Percentiles rank a stretch among this genome's conserved stretches.
Conservation (phyloP, 1,140 invertebrate species). For the Lithobius niger region DNA sequence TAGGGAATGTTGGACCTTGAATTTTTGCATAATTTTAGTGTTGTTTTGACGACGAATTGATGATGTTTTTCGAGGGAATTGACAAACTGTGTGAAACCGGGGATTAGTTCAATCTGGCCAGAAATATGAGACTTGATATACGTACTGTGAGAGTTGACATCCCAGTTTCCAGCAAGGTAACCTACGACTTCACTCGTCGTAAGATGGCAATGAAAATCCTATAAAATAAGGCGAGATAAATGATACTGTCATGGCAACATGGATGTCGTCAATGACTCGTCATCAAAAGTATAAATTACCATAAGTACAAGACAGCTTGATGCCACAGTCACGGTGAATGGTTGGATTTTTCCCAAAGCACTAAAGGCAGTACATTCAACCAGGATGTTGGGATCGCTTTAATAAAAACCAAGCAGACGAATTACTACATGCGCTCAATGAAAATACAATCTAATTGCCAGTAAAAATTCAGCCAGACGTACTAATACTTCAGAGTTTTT, state of each 20-base stretch:
- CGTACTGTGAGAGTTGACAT: constrained; percentile 83
- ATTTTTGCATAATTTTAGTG: neutral
- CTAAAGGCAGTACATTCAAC: constrained; percentile 78
- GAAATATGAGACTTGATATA: too few species aligned
- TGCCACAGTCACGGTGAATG: constrained; percentile 74
- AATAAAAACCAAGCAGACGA: too few species aligned
- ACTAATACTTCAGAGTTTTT: too few species aligned
- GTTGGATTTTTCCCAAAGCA: constrained; percentile 74
- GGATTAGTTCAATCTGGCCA: too few species aligned
- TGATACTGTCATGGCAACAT: neutral
- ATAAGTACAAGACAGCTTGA: constrained; percentile 76
- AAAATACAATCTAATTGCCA: too few species aligned
- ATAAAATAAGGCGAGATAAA: constrained; percentile 10
- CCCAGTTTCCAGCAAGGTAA: constrained; percentile 88
- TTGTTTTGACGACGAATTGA: too few species aligned
- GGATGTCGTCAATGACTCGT: neutral
- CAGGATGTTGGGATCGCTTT: constrained; percentile 70
- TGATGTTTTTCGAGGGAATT: neutral
- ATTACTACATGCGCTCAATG: too few species aligned
- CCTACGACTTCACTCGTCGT: constrained; percentile 84
- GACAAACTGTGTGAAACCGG: too few species aligned
- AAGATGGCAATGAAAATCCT: constrained; percentile 85
- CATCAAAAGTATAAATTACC: constrained; percentile 27
- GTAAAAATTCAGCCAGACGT: too few species aligned
- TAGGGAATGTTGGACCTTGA: too few species aligned